Percentiles rank a stretch among this genome's conserved stretches.
These are phyloP conservation scores for Pseudotriccus pelzelni DNA, from an alignment of 2,797 vertebrate species.

Conservation along the genomic window DNA sequence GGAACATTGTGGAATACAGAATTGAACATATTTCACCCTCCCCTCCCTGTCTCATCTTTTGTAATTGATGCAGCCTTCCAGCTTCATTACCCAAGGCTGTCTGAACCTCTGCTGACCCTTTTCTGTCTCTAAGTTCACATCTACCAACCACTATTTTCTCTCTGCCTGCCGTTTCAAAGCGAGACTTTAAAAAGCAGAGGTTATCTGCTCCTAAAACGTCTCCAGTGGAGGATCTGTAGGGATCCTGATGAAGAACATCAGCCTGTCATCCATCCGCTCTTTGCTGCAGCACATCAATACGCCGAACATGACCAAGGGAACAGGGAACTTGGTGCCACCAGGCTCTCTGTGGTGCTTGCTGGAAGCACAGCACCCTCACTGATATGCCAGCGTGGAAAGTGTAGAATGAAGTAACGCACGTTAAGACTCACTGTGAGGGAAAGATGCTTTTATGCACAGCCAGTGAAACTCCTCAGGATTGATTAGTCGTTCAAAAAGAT, in stretches of 20 bases:
- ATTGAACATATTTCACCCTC: background rate
- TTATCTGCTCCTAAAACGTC: background rate
- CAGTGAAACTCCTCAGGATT: background rate
- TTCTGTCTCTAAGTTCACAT: background rate
- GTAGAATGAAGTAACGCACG: accelerated
- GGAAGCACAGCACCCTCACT: accelerated
- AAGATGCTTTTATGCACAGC: background rate
- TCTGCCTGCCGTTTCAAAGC: background rate
- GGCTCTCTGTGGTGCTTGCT: background rate
- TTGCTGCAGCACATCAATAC: background rate
- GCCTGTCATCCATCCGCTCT: background rate
- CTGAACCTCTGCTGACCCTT: background rate
- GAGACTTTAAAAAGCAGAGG: background rate
- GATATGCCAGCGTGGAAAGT: accelerated
- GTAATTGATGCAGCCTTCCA: background rate
- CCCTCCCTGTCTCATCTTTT: background rate
- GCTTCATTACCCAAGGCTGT: background rate
- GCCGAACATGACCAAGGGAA: background rate
- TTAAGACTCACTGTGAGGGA: background rate
- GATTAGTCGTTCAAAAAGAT: background rate
- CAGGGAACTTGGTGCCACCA: background rate
- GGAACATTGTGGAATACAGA: background rate
- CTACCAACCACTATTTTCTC: background rate
- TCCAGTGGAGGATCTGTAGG: background rate
- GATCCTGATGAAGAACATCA: background rate